These are phyloP conservation scores for Lypha dubia DNA, from an alignment of 2,888 invertebrate species.

Conservation along the genomic window DNA sequence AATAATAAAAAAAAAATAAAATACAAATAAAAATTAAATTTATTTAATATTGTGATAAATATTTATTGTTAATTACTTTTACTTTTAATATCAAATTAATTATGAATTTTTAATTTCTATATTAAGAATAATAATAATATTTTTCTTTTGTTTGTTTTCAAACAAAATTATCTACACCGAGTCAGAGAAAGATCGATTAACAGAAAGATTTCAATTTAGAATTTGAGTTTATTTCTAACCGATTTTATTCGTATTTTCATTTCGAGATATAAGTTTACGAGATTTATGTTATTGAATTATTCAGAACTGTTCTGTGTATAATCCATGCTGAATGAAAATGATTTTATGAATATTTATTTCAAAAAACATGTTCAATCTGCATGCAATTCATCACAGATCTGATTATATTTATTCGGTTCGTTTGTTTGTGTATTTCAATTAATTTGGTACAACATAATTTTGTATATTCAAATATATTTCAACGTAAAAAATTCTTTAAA, in stretches of 20 bases:
- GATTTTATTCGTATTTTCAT: neutral
- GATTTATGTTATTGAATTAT: neutral
- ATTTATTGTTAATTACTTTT: constrained; percentile 41
- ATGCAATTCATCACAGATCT: too few relatives aligned
- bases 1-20: constrained; percentile 50
- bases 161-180: constrained; percentile 43
- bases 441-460: neutral
- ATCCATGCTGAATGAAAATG: too few relatives aligned
- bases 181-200: constrained; percentile 10
- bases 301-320: neutral
- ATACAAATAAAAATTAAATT: constrained; percentile 58
- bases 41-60: constrained; percentile 62
- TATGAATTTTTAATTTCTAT: constrained; percentile 23
- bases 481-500: neutral
- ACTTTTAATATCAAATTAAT: constrained; percentile 37
- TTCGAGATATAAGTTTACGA: neutral
- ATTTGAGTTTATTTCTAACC: constrained; percentile 1
- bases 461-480: neutral
- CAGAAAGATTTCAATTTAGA: neutral
- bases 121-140: constrained; percentile 3
- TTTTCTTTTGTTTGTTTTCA: neutral
- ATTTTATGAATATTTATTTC: too few relatives aligned
- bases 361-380: too few relatives aligned
- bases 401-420: too few relatives aligned
- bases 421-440: too few relatives aligned